Conservation (phyloP, 2,113 vertebrate genomes). For the Oncorhynchus tshawytscha region DNA sequence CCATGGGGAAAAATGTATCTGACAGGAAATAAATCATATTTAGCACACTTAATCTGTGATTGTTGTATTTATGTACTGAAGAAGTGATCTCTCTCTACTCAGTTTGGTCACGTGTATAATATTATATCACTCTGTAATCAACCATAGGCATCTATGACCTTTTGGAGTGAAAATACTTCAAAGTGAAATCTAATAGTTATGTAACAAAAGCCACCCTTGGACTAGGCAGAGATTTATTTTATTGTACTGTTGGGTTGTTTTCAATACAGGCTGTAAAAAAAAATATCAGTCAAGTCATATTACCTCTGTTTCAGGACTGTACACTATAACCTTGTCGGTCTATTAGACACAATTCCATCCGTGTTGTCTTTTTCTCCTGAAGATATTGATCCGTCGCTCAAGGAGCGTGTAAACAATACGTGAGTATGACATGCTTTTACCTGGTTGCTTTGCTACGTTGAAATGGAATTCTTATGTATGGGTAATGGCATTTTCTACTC, state of each 20-base stretch:
- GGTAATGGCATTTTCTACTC: neutral
- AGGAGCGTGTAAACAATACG: neutral
- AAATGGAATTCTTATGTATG: neutral
- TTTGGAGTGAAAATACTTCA: neutral
- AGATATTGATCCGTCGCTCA: neutral
- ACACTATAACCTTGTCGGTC: neutral
- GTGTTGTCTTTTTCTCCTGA: neutral
- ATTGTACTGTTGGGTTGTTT: neutral
- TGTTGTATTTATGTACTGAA: neutral
- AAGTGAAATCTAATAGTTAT: neutral
- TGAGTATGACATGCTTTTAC: neutral
- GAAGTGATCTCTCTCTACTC: neutral
- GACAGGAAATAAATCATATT: slow-evolving; percentile 41
- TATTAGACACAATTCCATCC: neutral
- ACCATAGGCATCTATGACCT: neutral
- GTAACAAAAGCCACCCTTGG: neutral
- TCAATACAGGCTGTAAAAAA: neutral
- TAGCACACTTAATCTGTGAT: neutral
- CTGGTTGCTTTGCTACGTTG: neutral
- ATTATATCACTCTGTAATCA: neutral
- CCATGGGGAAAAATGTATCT: neutral
- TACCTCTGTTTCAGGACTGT: neutral
- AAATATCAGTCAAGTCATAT: neutral
- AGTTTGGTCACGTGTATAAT: neutral
- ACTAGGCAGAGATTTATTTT: neutral